These are phyloP conservation scores for Galleria mellonella DNA, from an alignment of 1,140 invertebrate species.

Conservation along the genomic window DNA sequence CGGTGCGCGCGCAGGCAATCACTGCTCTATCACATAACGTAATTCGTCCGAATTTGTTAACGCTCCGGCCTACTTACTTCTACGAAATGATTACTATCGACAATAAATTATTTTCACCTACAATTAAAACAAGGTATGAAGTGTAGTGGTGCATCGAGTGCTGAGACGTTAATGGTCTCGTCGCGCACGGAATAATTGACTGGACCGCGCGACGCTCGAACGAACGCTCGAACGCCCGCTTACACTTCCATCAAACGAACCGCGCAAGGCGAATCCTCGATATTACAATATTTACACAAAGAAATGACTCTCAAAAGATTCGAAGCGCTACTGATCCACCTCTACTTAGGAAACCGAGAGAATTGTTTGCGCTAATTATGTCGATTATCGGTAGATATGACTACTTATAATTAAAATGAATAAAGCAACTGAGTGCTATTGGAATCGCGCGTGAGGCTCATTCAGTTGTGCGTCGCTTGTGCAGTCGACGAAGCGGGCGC, in stretches of 20 bases:
- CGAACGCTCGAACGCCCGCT: conserved; percentile 29
- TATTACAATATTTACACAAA: conserved; percentile 69
- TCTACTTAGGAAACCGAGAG: conserved; percentile 66
- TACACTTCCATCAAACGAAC: conserved; percentile 46
- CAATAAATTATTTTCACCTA: conserved; percentile 72
- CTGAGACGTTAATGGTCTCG: conserved; percentile 30
- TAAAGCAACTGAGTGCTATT: conserved; percentile 63
- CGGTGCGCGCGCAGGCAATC: conserved; percentile 29
- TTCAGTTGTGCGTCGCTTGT: conserved; percentile 51
- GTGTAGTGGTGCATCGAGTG: conserved; percentile 59
- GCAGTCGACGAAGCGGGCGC: conserved; percentile 15
- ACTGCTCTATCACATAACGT: conserved; percentile 64
- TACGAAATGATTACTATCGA: conserved; percentile 71
- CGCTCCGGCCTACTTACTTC: conserved; percentile 67
- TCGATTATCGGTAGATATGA: conserved; percentile 50
- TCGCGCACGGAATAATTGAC: conserved; percentile 60
- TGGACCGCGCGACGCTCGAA: conserved; percentile 35
- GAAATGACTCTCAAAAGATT: conserved; percentile 47
- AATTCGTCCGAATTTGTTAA: conserved; percentile 68
- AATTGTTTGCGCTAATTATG: conserved; percentile 48
- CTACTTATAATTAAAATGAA: conserved; percentile 69
- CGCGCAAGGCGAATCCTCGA: conserved; percentile 57
- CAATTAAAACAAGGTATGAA: conserved; percentile 69
- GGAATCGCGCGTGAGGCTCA: conserved; percentile 45
- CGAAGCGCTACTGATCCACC: conserved; percentile 66